Evolutionary conservation across 1,140 invertebrate species (phyloP).

Genomic region (Acromyrmex charruanus): DNA sequence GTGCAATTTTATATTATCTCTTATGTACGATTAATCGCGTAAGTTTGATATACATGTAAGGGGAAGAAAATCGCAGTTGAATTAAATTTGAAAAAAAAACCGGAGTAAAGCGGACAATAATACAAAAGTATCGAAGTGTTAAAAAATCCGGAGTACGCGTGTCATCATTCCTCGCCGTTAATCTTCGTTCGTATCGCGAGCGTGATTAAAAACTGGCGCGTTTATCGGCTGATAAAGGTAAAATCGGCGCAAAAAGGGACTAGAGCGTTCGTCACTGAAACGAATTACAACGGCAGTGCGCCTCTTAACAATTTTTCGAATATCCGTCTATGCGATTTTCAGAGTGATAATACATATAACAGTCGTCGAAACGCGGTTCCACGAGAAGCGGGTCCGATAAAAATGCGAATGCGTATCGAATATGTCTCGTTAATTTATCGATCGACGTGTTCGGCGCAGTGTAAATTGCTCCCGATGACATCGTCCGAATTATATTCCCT

Average conservation of each 20-base stretch:
- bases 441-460: slow-evolving; percentile 67
- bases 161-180: slow-evolving; percentile 45
- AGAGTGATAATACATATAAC: slow-evolving; percentile 51
- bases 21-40: slow-evolving; percentile 10
- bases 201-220: slow-evolving; percentile 45
- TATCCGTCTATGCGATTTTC: slow-evolving; percentile 51
- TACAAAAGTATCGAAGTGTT: slow-evolving; percentile 21
- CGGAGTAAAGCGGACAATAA: not conserved
- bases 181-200: slow-evolving; percentile 56
- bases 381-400: slow-evolving; percentile 31
- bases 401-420: slow-evolving; percentile 54
- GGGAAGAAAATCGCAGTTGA: not conserved
- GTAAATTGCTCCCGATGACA: slow-evolving; percentile 69
- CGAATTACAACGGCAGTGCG: slow-evolving; percentile 34
- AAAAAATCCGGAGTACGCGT: slow-evolving; percentile 31
- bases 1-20: not conserved
- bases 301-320: slow-evolving; percentile 60
- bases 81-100: not conserved
- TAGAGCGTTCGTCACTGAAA: slow-evolving; percentile 32
- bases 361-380: slow-evolving; percentile 49
- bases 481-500: slow-evolving; percentile 50
- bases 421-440: slow-evolving; percentile 76
- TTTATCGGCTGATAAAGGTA: slow-evolving; percentile 56
- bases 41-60: not conserved
- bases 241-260: slow-evolving; percentile 49